Evolutionary conservation across 2,888 invertebrate species (phyloP).

Genomic region (Megastigmus dorsalis): DNA sequence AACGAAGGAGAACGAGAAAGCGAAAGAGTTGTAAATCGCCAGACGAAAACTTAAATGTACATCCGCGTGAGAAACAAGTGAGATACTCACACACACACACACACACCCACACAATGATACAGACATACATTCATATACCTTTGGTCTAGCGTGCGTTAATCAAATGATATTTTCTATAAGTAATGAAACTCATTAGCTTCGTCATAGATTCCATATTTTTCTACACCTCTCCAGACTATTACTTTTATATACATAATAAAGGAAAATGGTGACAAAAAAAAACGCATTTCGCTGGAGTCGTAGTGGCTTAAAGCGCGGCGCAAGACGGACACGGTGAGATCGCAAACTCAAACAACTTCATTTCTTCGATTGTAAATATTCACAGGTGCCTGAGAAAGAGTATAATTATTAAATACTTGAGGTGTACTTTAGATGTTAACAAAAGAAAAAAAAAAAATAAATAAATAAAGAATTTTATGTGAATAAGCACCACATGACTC

Average conservation of each 20-base stretch:
- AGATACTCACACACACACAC: neutral
- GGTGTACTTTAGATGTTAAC: constrained; percentile 44
- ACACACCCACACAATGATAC: neutral
- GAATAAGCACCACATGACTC: constrained; percentile 29
- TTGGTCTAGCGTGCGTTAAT: constrained; percentile 56
- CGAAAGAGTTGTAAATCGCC: neutral
- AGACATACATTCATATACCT: constrained; percentile 15
- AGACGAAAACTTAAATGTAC: too few species aligned
- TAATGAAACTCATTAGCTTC: constrained; percentile 51
- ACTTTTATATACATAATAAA: constrained; percentile 54
- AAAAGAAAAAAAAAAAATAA: neutral
- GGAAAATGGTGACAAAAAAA: neutral
- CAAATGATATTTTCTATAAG: constrained; percentile 57
- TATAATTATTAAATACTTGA: constrained; percentile 42
- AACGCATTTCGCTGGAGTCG: constrained; percentile 8
- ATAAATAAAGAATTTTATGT: constrained; percentile 26
- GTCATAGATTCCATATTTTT: constrained; percentile 61
- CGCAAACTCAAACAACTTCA: constrained; percentile 48
- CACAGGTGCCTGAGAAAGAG: constrained; percentile 71
- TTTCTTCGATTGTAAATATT: constrained; percentile 71
- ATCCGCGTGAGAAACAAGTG: neutral
- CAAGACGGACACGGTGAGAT: constrained; percentile 28
- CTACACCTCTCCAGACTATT: constrained; percentile 57
- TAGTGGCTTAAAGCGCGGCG: constrained; percentile 13
- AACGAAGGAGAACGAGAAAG: neutral